Evolutionary conservation across 23 tunicate species (phyloP).

Genomic region (Styela clava): DNA sequence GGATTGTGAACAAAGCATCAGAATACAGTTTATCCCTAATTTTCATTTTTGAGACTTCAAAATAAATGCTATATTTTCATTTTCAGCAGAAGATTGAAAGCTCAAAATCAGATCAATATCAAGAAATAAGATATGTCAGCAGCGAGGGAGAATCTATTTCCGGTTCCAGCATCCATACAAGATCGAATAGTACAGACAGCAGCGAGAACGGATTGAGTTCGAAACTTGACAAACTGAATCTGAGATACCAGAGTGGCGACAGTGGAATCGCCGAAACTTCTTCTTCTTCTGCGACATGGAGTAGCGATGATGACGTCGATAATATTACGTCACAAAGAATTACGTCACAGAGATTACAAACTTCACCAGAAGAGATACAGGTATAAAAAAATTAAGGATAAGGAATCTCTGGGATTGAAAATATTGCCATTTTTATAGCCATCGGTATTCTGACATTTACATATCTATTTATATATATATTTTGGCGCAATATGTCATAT

Average conservation of each 20-base stretch:
- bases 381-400: too few relatives aligned
- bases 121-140: not conserved
- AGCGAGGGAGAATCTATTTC: not conserved
- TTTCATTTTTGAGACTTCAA: too few relatives aligned
- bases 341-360: not conserved
- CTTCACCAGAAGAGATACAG: not conserved
- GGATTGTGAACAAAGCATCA: too few relatives aligned
- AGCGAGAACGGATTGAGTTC: not conserved
- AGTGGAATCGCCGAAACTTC: conserved; percentile 73
- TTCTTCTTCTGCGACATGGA: conserved; percentile 26
- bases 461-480: too few relatives aligned
- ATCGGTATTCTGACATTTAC: too few relatives aligned
- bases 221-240: not conserved
- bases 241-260: conserved; percentile 74
- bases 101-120: not conserved
- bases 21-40: too few relatives aligned
- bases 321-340: not conserved
- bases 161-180: not conserved
- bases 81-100: not conserved
- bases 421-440: too few relatives aligned
- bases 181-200: not conserved
- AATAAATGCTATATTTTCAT: too few relatives aligned
- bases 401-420: too few relatives aligned
- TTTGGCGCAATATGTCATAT: too few relatives aligned
- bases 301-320: conserved; percentile 3